A percentile compares a stretch with the other conserved stretches of the same genome.
Conservation (phyloP, 2,888 invertebrate genomes). For the Oscheius sp. region DNA sequence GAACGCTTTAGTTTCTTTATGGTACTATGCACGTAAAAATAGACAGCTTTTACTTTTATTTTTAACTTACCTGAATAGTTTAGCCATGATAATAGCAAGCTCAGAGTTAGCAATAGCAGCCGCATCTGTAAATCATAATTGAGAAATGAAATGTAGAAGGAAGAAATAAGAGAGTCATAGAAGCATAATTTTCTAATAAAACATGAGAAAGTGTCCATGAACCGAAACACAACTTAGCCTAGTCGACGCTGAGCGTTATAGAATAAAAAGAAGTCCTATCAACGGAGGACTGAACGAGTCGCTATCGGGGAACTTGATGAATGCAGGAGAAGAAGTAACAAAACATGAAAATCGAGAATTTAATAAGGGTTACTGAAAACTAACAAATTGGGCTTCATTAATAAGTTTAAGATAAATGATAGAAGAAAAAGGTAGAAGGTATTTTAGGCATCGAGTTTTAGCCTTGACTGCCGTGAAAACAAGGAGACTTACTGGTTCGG, state of each 20-base stretch:
- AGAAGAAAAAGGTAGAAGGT: neutral
- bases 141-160: neutral
- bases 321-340: neutral
- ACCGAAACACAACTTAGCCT: neutral
- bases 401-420: neutral
- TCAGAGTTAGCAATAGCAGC: constrained; percentile 5
- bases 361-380: too few relatives aligned
- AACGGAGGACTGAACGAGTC: neutral
- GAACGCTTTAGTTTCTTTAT: neutral
- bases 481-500: neutral
- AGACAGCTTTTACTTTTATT: neutral
- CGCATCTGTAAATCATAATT: constrained; percentile 16
- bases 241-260: neutral
- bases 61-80: neutral
- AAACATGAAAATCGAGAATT: too few relatives aligned
- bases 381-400: too few relatives aligned
- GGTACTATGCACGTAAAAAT: neutral
- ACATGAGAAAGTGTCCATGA: constrained; percentile 14
- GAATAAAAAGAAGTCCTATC: constrained; percentile 21
- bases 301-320: constrained; percentile 4
- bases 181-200: neutral
- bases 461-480: neutral
- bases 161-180: neutral
- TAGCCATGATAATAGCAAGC: constrained; percentile 12
- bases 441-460: too few relatives aligned